Conservation (phyloP, 1,140 invertebrate species). For the Drosophila setifemur region DNA sequence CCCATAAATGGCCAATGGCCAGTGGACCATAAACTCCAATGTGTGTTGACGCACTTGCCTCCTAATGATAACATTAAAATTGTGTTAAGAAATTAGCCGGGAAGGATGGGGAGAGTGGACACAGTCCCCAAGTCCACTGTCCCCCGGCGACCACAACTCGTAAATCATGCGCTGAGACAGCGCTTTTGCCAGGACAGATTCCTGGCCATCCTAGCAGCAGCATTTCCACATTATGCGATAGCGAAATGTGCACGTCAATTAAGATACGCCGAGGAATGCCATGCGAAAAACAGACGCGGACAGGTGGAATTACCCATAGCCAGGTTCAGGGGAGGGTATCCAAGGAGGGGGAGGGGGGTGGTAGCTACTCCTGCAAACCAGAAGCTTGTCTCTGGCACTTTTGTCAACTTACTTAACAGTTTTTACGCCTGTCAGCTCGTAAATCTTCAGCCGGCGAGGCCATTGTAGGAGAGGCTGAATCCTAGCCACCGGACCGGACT, state of each 20-base stretch:
- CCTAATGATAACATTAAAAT: slow-evolving; percentile 81
- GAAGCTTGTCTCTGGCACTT: slow-evolving; percentile 65
- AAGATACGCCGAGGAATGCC: slow-evolving; percentile 76
- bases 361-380: slow-evolving; percentile 41
- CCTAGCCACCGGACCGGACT: slow-evolving; percentile 20
- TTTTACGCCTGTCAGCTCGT: slow-evolving; percentile 81
- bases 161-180: slow-evolving; percentile 64
- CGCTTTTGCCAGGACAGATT: slow-evolving; percentile 33
- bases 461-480: slow-evolving; percentile 37
- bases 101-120: slow-evolving; percentile 3
- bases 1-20: slow-evolving; percentile 65
- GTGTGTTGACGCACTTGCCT: slow-evolving; percentile 62
- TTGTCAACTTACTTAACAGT: slow-evolving; percentile 81
- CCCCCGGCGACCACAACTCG: slow-evolving; percentile 38
- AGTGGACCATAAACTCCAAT: slow-evolving; percentile 48
- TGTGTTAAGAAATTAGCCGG: slow-evolving; percentile 78
- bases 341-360: background rate
- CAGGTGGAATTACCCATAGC: slow-evolving; percentile 66
- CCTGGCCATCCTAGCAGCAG: slow-evolving; percentile 42
- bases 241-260: slow-evolving; percentile 81
- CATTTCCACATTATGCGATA: slow-evolving; percentile 80
- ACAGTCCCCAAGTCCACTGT: background rate
- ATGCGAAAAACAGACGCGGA: slow-evolving; percentile 45
- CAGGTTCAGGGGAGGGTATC: background rate
- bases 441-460: slow-evolving; percentile 58